Conservation (phyloP, 2,888 invertebrate genomes). For the Spodoptera littoralis region DNA sequence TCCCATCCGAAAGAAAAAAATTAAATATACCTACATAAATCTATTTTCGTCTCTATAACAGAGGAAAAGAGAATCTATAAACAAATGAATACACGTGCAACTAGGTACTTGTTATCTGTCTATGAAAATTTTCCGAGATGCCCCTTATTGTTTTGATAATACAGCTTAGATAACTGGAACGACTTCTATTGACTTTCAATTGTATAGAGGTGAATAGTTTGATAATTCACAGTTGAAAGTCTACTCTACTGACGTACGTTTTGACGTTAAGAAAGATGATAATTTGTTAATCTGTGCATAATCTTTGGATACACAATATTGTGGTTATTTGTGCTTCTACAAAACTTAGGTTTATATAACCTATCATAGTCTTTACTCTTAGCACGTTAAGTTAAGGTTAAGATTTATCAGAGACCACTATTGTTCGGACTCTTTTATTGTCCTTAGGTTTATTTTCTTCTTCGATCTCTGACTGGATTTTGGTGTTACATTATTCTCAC, state of each 20-base stretch:
- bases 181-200: constrained; percentile 31
- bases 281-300: background rate
- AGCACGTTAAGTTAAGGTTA: no score
- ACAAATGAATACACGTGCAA: constrained; percentile 9
- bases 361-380: no score
- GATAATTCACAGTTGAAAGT: constrained; percentile 18
- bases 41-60: no score
- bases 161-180: constrained; percentile 12
- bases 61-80: constrained; percentile 1
- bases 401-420: no score
- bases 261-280: constrained; percentile 1
- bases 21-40: no score
- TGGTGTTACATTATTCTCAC: no score
- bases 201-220: constrained; percentile 35
- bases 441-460: no score
- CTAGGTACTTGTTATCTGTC: constrained; percentile 16
- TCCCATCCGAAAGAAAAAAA: no score
- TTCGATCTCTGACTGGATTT: no score
- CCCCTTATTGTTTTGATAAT: constrained; percentile 15
- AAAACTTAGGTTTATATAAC: no score
- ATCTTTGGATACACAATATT: background rate
- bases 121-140: constrained; percentile 36
- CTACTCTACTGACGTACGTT: constrained; percentile 17
- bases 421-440: no score
- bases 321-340: no score